A percentile compares a stretch with the other conserved stretches of the same genome.
Conservation (phyloP, 2,888 invertebrate genomes). For the Dryobotodes eremita region DNA sequence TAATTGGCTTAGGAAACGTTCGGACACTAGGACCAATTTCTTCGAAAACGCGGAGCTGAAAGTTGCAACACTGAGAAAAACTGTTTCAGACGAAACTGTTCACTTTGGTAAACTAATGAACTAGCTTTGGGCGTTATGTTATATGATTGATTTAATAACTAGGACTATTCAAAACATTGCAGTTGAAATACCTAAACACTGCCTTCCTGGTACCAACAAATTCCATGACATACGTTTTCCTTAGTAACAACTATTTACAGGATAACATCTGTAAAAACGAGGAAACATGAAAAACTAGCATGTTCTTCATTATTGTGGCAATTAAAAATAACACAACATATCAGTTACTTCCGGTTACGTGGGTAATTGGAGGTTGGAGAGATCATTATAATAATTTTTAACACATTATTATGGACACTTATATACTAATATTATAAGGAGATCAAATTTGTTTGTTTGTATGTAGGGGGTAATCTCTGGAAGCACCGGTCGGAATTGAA, state of each 20-base stretch:
- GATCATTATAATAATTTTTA: conserved; percentile 20
- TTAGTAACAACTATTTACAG: conserved; percentile 7
- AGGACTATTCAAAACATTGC: neutral
- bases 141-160: neutral
- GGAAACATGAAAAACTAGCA: conserved; percentile 5
- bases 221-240: conserved; percentile 12
- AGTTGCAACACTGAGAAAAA: neutral
- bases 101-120: neutral
- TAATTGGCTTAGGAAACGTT: conserved; percentile 12
- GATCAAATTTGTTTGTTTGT: too few species aligned
- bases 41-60: neutral
- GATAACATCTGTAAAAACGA: conserved; percentile 21
- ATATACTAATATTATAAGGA: too few species aligned
- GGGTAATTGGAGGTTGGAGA: conserved; percentile 13
- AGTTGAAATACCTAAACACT: neutral
- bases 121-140: neutral
- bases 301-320: conserved; percentile 9
- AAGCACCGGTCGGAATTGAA: too few species aligned
- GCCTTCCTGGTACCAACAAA: neutral
- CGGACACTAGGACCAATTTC: neutral
- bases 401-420: neutral
- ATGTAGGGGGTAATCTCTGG: too few species aligned
- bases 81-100: neutral
- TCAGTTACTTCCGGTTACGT: conserved; percentile 16
- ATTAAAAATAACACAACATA: conserved; percentile 39